Evolutionary conservation across 2,888 invertebrate species (phyloP), one percentile per base, ranked within the genome.

Genomic region (Biston stratarius): DNA sequence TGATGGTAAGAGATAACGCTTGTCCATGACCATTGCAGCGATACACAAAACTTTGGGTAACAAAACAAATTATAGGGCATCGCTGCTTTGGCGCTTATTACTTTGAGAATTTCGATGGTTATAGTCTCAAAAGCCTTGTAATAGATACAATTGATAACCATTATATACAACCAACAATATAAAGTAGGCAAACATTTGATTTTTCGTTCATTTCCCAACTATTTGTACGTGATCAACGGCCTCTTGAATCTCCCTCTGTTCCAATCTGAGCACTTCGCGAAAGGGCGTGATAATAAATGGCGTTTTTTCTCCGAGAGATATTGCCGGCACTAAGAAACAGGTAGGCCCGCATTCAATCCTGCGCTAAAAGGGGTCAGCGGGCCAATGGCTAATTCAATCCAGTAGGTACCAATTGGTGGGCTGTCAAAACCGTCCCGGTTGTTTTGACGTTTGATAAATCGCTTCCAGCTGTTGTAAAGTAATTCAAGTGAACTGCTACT

Each of bases 261-360:
- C 57, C 58, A 67, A 63, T 68, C 67, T 47, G 61, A 67, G 53
- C 62, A 57, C 66, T 70, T 36, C 47, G 34, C 58, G 48, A 65
- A 64, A 55, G 65, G 53, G 55, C 24, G 65, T 64, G 64, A 71
- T 71, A 71, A 68, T 56, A 64, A 72, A 74, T 74, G 64, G 69
- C 60, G 55, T 67, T 68, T 71, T 73, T 72, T 67, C 71, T 59
- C 56, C 36, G 49, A 63, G 69, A 74, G 55, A 64, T 73, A 74
- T 72, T 49, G 66, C 64, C 61, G 64, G 66, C 66, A 73, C 71
- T 74, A 71, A 73, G 73, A 70, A 72, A 72, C 70, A 72, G 74
- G 71, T 74, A 70, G 57, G 9, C 62, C 65, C 56, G 61, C 52
- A 47, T 59, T 65, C 63, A 61, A 73, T 61, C 63, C 63, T 59